Base-by-base conservation (phyloP, 1,140 invertebrate species). In the Temnothorax nylanderi region DNA sequence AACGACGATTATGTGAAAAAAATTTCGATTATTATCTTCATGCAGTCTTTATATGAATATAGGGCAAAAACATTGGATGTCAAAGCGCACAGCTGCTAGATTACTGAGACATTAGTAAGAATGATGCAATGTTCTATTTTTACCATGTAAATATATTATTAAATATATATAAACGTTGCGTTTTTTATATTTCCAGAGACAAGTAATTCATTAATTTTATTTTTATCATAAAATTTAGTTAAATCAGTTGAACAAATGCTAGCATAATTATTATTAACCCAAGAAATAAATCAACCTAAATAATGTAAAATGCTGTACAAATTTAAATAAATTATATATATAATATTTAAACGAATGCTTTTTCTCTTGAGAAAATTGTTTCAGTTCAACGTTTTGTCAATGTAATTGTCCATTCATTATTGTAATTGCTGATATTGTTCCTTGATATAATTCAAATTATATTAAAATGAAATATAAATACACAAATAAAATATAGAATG, bases 101-200 rank as follows among this genome's bases (percentile, higher is more conserved):
- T 62, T 60, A 77, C 56, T 11, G 13, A 62, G n/a, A 47, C 47
- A 37, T 62, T 44, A 77, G 21, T 4, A 76, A 60, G 3, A 77
- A 77, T 44, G 21, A 13, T 18, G n/a, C 34, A 44, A 47, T n/a
- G 26, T 77, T 6, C 21, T 34, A 77, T 64, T 64, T 77, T 32
- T 16, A 32, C 16, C 11, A 26, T 41, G 34, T 37, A 41, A 34
- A 1, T 71, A 8, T 7, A 75, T 77, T 62, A 62, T 34, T 34
- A 26, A 26, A 26, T 26, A 26, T 1, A 26, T 26, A 37, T 65
- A 65, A 65, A 65, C 8, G 34, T 37, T 6, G 6, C 60, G 0
- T 16, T 34, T 37, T 37, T 65, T 65, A 37, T 32, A 37, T 62
- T 26, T 77, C 10, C 10, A 21, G 1, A 6, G 41, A 34, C 58